These are phyloP conservation scores for Holocentrus rufus DNA, from an alignment of 2,797 vertebrate genomes.

Conservation along the genomic window DNA sequence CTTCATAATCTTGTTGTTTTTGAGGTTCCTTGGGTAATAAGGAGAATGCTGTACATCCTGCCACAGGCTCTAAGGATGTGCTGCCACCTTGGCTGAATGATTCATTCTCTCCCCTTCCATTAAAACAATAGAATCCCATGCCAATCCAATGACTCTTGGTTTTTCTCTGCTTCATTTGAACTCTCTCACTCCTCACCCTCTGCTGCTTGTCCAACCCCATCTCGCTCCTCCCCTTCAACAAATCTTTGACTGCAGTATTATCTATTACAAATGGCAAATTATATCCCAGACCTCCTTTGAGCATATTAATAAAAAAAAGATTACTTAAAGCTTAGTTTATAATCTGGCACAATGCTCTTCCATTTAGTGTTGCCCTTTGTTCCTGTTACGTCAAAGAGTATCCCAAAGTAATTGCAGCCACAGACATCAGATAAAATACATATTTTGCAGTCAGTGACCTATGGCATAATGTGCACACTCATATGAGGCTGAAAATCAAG, in stretches of 20 bases:
- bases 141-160: conserved; percentile 6
- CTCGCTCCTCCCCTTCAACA: conserved; percentile 66
- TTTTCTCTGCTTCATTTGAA: conserved; percentile 43
- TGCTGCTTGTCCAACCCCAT: conserved; percentile 33
- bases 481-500: conserved; percentile 48
- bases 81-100: conserved; percentile 37
- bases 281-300: conserved; percentile 61
- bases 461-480: conserved; percentile 56
- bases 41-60: conserved; percentile 27
- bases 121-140: conserved; percentile 46
- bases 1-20: conserved; percentile 74
- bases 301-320: conserved; percentile 66
- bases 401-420: conserved; percentile 34
- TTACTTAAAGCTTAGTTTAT: conserved; percentile 66
- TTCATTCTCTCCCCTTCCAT: conserved; percentile 37
- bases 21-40: conserved; percentile 58
- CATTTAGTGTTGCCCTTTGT: conserved; percentile 34
- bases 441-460: conserved; percentile 44
- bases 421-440: conserved; percentile 39
- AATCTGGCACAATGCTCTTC: conserved; percentile 64
- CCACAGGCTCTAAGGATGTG: conserved; percentile 33
- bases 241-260: conserved; percentile 66
- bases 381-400: conserved; percentile 31
- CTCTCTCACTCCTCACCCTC: conserved; percentile 34
- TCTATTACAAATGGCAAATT: conserved; percentile 77